A percentile compares a stretch with the other conserved stretches of the same genome.
Conservation (phyloP, 2,113 vertebrate genomes). For the Chrysochloris asiatica region DNA sequence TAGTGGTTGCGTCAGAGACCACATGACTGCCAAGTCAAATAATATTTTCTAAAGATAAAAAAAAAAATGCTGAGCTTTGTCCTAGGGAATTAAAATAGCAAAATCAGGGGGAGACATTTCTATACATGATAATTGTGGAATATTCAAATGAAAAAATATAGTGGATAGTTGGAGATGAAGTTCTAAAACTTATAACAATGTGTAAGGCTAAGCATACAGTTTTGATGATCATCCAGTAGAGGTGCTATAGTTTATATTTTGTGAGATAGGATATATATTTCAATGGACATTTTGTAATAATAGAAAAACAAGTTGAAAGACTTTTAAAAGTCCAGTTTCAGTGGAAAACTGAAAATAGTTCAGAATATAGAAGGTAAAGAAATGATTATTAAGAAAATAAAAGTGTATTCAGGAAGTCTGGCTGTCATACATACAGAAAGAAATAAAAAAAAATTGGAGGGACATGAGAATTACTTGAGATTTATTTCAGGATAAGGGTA, state of each 20-base stretch:
- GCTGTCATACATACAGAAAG: slow-evolving; percentile 37
- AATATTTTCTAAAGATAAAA: no score
- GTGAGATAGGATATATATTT: not conserved
- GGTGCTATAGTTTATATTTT: not conserved
- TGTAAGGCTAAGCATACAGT: not conserved
- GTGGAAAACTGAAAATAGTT: slow-evolving; percentile 4
- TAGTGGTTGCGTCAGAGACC: not conserved
- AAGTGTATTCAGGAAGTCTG: slow-evolving; percentile 18
- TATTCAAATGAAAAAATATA: not conserved
- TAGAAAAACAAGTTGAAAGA: not conserved
- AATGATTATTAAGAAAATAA: slow-evolving; percentile 17
- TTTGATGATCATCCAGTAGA: not conserved
- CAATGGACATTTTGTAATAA: not conserved
- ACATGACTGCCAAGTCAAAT: not conserved
- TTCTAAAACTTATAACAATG: not conserved
- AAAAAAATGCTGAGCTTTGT: not conserved
- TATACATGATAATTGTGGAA: not conserved
- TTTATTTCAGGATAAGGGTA: slow-evolving; percentile 63
- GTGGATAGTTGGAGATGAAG: not conserved
- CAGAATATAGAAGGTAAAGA: not conserved
- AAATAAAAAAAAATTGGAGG: slow-evolving; percentile 23
- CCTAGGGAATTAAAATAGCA: not conserved
- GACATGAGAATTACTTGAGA: not conserved
- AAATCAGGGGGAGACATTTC: not conserved
- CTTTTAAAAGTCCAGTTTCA: not conserved